phyloP scores from a whole-genome alignment of 1,140 invertebrate species.

The Bombus balteatus region DNA sequence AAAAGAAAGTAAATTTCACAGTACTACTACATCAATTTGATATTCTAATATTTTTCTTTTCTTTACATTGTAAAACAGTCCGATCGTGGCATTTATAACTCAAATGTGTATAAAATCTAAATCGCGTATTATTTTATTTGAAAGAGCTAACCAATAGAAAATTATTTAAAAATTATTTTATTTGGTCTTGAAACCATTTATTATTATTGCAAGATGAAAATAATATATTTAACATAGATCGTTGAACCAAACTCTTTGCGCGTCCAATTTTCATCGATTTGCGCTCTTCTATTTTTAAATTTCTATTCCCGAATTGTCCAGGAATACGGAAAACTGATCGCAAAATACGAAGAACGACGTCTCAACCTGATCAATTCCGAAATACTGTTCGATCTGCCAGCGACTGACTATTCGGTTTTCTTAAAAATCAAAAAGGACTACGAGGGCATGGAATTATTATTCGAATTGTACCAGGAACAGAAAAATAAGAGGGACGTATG shows the following conservation, averaged over 20 bases:
- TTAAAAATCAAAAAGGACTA: conserved; percentile 88
- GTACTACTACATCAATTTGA: too few relatives aligned
- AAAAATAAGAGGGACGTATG: conserved; percentile 90
- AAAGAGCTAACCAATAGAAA: too few relatives aligned
- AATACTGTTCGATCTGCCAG: conserved; percentile 91
- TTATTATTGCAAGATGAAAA: too few relatives aligned
- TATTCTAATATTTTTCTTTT: neutral
- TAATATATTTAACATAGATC: too few relatives aligned
- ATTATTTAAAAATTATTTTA: too few relatives aligned
- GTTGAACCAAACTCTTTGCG: too few relatives aligned
- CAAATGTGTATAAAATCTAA: too few relatives aligned
- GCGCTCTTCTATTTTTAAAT: neutral
- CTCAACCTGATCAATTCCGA: conserved; percentile 90
- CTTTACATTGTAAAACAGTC: too few relatives aligned
- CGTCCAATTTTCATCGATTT: neutral
- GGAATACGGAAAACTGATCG: conserved; percentile 87
- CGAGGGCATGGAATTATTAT: conserved; percentile 88
- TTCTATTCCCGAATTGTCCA: conserved; percentile 65
- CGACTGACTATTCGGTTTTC: conserved; percentile 91
- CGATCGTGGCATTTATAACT: too few relatives aligned
- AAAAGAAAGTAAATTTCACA: neutral
- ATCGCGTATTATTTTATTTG: too few relatives aligned
- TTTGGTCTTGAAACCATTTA: too few relatives aligned
- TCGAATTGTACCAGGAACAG: conserved; percentile 90
- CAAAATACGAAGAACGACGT: conserved; percentile 86